Evolutionary conservation across 2,113 vertebrate species (phyloP).

Genomic region (Pelodiscus sinensis): DNA sequence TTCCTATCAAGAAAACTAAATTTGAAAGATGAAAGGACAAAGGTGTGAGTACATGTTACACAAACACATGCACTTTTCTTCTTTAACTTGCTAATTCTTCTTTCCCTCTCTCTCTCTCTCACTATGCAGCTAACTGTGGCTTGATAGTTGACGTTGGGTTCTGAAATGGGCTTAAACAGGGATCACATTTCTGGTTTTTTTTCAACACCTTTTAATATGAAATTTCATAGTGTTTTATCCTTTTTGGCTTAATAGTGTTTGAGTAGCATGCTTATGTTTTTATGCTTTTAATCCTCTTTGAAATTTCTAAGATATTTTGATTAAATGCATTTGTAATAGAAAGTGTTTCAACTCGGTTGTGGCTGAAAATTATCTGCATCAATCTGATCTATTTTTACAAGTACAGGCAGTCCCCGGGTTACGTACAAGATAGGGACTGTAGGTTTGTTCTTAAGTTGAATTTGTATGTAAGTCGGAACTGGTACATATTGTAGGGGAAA

Average conservation of each 20-base stretch:
- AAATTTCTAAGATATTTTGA: not conserved
- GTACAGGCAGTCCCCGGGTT: too few relatives aligned
- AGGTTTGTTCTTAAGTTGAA: too few relatives aligned
- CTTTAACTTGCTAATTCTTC: not conserved
- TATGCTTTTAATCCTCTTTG: not conserved
- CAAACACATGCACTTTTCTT: too few relatives aligned
- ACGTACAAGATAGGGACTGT: too few relatives aligned
- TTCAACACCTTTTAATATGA: not conserved
- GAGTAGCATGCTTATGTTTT: too few relatives aligned
- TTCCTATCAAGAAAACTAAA: not conserved
- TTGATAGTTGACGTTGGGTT: not conserved
- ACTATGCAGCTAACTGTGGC: rapidly evolving
- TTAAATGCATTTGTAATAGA: not conserved
- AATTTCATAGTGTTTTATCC: not conserved
- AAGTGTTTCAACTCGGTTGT: not conserved
- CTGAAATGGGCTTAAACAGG: not conserved
- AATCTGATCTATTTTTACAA: not conserved
- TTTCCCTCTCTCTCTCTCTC: not conserved
- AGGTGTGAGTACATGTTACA: not conserved
- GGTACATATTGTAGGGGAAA: too few relatives aligned
- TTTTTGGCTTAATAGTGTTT: not conserved
- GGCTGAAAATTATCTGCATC: rapidly evolving
- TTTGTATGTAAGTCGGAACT: too few relatives aligned
- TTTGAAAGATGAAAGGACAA: not conserved
- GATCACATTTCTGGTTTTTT: not conserved